Evolutionary conservation across 2,888 invertebrate species (phyloP), one percentile per base, ranked within the genome.

Genomic region (Pseudococcus longispinus): DNA sequence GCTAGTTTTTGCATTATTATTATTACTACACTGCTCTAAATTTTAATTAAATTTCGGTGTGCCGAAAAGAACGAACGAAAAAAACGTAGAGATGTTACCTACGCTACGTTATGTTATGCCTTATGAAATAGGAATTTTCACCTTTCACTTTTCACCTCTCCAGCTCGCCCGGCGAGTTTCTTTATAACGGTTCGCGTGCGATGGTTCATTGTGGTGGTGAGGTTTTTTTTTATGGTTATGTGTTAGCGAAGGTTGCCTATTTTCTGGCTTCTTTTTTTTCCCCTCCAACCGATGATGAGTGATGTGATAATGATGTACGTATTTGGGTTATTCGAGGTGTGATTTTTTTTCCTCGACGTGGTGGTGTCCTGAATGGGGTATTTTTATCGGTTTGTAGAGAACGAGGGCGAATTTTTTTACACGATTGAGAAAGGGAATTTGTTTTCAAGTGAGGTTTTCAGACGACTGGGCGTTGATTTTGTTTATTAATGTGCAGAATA

Each of bases 1-100:
- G 74, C 29, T 74, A 74, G 74, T 74, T 74, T 74, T 74, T 74
- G 74, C 74, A 37, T 74, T 74, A 37, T 74, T 74, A 37, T 74
- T 74, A 74, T 74, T 74, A 74, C 37, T 74, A 74, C 74, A 26
- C 32, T 37, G 74, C 32, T 74, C 32, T 74, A 74, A 74, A 74
- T 74, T 74, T 74, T 74, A 74, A 74, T 74, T 74, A 74, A 74
- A 74, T 74, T 74, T 74, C 37, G 70, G 11, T 74, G 23, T 15
- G 70, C 32, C 74, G 74, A 74, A 37, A 37, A n/a, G 18, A 74
- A 37, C 2, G 87, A 87, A 23, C 87, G 23, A 42, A 32, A 51
- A 51, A 51, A 51, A n/a, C 3, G 51, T 5, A n/a, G 26, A 60
- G n/a, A 20, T 13, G 60, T 20, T 60, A 20, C n/a, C n/a, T n/a